Evolutionary conservation across 2,888 invertebrate species (phyloP).

Genomic region (Andrena camellia): DNA sequence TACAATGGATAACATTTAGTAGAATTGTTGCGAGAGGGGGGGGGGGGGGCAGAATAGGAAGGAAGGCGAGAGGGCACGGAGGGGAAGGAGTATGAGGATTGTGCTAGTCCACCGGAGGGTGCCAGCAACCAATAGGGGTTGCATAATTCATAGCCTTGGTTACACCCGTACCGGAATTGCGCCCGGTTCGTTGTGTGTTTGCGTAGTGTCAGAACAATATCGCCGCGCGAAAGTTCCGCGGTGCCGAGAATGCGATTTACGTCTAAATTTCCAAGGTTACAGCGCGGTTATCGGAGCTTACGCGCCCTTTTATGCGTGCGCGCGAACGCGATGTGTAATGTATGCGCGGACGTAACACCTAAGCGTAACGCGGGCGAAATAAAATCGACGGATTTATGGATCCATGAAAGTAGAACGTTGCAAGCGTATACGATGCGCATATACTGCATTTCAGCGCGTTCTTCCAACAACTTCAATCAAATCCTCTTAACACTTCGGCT

Average conservation of each 20-base stretch:
- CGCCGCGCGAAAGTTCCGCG: constrained; percentile 69
- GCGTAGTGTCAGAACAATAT: constrained; percentile 75
- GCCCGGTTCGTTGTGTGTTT: constrained; percentile 74
- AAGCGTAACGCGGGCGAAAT: constrained; percentile 36
- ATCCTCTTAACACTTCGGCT: not conserved
- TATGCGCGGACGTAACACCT: constrained; percentile 45
- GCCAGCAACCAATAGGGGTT: constrained; percentile 75
- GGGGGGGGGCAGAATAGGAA: constrained; percentile 25
- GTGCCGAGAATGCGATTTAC: constrained; percentile 72
- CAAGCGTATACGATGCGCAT: not conserved
- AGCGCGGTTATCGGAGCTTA: constrained; percentile 64
- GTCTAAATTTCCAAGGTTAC: constrained; percentile 75
- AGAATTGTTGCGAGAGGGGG: constrained; percentile 39
- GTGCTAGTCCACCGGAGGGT: constrained; percentile 71
- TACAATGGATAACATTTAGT: constrained; percentile 65
- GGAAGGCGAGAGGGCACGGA: constrained; percentile 29
- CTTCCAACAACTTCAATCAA: not conserved
- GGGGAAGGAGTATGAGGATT: constrained; percentile 63
- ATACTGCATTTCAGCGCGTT: not conserved
- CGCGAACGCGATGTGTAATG: constrained; percentile 23
- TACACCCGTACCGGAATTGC: constrained; percentile 80
- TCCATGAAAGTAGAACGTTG: constrained; percentile 20
- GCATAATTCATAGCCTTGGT: constrained; percentile 81
- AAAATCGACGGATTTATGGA: constrained; percentile 52
- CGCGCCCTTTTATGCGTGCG: constrained; percentile 43